Base-by-base conservation (phyloP, 1,140 invertebrate genomes). In the Chlorops oryzae region DNA sequence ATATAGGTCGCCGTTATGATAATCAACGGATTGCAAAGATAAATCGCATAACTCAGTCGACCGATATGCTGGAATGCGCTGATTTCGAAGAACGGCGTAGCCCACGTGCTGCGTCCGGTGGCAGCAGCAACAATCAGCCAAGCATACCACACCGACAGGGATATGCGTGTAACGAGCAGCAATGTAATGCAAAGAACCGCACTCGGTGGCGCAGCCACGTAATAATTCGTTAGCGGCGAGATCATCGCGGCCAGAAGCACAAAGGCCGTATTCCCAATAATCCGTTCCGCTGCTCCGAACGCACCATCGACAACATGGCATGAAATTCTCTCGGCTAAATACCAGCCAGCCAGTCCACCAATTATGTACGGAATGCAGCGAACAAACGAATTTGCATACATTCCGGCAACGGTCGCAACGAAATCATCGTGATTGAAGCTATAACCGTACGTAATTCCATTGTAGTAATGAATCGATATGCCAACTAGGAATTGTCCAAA, bases 351-450 rank as follows among this genome's bases (percentile, higher is more conserved):
- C 15, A 20, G 38, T 12, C 35, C 37, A 23, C 52, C 52, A 15
- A 54, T 20, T 1, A 25, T 5, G 38, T 54, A 54, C 15, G 52
- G 52, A 20, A 50, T 22, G 5, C 50, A 42, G 13, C 52, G 27
- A 24, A 47, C 42, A 28, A 50, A 54, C 25, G 52, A 48, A 17
- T 50, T 22, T 17, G 47, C 50, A 23, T 54, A 54, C 17, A 54
- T 22, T 18, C 50, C 42, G 2, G 45, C 44, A 5, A 42, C 47
- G 3, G 48, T 41, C 2, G 28, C 13, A 27, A 43, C 15, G 13
- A 42, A 25, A 2, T 47, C 42, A 46, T 54, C 52, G 23, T 44
- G 50, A 9, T 32, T 32, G 13, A 47, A 39, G n/a, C 18, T 9
- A 42, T 50, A 54, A 28, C 37, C 17, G 5, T 22, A 28, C 25